Conservation (phyloP, 2,113 vertebrate genomes). For the Alaudala cheleensis region DNA sequence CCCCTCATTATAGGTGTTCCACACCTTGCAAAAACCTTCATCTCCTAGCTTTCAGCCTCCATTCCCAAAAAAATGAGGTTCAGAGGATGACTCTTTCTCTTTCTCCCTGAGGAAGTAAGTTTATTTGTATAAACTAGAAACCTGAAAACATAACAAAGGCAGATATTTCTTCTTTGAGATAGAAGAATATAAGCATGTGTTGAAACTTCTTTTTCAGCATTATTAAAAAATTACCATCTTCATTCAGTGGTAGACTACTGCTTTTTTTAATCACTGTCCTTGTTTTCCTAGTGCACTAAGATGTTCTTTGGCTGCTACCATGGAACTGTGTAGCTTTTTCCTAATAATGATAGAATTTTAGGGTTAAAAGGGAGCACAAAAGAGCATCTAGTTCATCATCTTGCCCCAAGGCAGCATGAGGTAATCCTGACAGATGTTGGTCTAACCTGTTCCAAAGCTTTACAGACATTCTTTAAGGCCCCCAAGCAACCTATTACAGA, state of each 20-base stretch:
- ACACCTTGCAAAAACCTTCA: neutral
- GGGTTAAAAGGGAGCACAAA: conserved; percentile 3
- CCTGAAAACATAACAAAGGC: neutral
- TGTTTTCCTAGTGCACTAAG: neutral
- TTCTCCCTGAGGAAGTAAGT: neutral
- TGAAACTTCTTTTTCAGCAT: neutral
- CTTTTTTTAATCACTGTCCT: neutral
- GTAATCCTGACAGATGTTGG: conserved; percentile 55
- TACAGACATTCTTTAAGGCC: conserved; percentile 28
- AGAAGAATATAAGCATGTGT: neutral
- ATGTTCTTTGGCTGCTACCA: neutral
- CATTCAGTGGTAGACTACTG: neutral
- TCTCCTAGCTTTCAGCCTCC: neutral
- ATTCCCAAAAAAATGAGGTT: neutral
- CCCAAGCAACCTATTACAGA: conserved; percentile 19
- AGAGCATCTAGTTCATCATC: conserved; percentile 37
- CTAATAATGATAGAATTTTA: conserved; percentile 5
- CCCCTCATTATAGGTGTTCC: neutral
- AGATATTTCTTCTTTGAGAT: neutral
- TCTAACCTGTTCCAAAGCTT: conserved; percentile 47
- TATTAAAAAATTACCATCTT: neutral
- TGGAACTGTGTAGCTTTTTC: neutral
- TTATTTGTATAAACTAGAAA: neutral
- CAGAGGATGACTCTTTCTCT: neutral
- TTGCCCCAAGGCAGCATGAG: conserved; percentile 41